Conservation (phyloP, 2,888 invertebrate genomes). For the Rugalucina vietnamica region DNA sequence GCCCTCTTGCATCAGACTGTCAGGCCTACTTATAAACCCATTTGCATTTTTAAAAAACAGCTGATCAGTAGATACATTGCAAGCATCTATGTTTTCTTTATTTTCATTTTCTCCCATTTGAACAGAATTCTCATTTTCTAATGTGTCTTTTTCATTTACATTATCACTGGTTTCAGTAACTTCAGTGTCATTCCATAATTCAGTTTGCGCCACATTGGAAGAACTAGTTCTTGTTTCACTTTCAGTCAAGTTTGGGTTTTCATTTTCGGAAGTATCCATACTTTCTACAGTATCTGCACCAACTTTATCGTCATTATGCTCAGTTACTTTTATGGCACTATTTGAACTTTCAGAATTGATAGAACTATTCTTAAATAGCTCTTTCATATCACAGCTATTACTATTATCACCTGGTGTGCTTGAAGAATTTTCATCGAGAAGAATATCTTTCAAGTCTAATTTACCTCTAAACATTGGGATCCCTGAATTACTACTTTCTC, state of each 20-base stretch:
- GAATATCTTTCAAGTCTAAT: conserved; percentile 4
- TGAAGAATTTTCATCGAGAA: not conserved
- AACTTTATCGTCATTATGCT: not conserved
- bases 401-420: conserved; percentile 43
- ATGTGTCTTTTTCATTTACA: not conserved
- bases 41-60: not conserved
- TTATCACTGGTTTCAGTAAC: not conserved
- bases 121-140: not conserved
- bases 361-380: conserved; percentile 8
- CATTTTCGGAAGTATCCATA: not conserved
- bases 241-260: not conserved
- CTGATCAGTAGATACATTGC: not conserved
- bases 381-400: conserved; percentile 58
- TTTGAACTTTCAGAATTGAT: not conserved
- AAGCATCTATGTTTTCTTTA: not conserved
- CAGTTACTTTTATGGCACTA: conserved; percentile 7
- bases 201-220: not conserved
- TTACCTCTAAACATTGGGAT: not conserved
- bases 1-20: not conserved
- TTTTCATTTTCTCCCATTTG: not conserved
- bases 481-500: conserved; percentile 46
- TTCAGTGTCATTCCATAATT: not conserved
- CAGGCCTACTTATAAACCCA: not conserved
- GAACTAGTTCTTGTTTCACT: not conserved
- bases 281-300: not conserved